Conservation (phyloP, 2,797 vertebrate genomes). For the Acanthiza pusilla region DNA sequence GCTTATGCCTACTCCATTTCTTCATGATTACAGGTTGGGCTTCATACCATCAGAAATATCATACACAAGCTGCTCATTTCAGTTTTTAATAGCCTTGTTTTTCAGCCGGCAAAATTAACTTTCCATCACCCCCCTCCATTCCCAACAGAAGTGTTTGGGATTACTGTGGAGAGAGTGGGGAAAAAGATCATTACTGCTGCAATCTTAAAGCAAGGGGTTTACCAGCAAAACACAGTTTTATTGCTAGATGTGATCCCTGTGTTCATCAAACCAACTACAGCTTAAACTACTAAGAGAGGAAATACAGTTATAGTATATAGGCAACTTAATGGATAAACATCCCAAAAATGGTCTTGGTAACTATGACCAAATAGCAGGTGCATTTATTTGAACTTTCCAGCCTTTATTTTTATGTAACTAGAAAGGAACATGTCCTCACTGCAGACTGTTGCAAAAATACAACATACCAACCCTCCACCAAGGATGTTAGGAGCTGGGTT, state of each 20-base stretch:
- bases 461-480: background rate
- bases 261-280: background rate
- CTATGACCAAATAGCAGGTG: background rate
- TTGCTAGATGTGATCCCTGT: background rate
- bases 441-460: background rate
- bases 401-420: background rate
- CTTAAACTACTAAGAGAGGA: background rate
- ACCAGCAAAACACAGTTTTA: background rate
- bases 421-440: background rate
- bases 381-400: background rate
- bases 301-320: background rate
- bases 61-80: background rate
- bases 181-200: background rate
- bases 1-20: background rate
- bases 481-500: background rate
- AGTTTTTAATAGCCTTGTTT: background rate
- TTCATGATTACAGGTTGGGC: background rate
- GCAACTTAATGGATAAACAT: background rate
- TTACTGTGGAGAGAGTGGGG: background rate
- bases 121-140: background rate
- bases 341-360: background rate
- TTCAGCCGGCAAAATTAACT: background rate
- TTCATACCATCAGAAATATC: background rate
- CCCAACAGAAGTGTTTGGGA: background rate
- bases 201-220: background rate